Conservation (phyloP, 2,797 vertebrate genomes). For the Silurus lanzhouensis region DNA sequence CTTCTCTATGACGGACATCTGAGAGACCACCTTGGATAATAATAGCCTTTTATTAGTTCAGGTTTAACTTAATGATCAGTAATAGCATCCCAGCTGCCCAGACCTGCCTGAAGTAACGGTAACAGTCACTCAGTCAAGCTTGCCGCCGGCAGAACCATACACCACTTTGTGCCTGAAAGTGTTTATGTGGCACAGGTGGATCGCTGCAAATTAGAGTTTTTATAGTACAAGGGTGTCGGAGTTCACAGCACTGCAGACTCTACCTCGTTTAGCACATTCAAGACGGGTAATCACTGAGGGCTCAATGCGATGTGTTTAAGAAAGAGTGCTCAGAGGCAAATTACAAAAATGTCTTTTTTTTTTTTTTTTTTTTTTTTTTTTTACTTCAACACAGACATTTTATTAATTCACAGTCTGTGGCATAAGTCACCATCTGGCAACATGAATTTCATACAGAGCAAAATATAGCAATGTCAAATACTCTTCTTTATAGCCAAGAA, state of each 20-base stretch:
- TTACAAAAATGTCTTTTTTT: background rate
- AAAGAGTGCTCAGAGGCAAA: background rate
- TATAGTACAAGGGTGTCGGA: background rate
- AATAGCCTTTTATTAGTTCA: constrained; percentile 76
- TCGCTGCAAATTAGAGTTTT: constrained; percentile 13
- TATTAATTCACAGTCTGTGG: background rate
- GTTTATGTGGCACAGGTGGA: constrained; percentile 51
- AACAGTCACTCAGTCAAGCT: constrained; percentile 75
- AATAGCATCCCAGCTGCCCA: constrained; percentile 65
- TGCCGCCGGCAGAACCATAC: constrained; percentile 68
- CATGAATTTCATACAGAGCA: background rate
- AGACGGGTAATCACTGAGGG: background rate
- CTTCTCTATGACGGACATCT: constrained; percentile 69
- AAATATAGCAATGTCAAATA: background rate
- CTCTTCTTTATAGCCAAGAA: background rate
- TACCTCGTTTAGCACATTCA: background rate
- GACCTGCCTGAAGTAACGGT: constrained; percentile 66
- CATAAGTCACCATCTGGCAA: background rate
- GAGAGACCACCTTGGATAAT: constrained; percentile 75
- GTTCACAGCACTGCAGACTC: background rate
- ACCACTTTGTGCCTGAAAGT: constrained; percentile 36
- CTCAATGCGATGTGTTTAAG: background rate
- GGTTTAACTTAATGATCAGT: constrained; percentile 78
- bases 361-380: no score
- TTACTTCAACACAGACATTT: background rate